Evolutionary conservation across 2,797 vertebrate genomes (phyloP).

Genomic region (Remorina albescens): DNA sequence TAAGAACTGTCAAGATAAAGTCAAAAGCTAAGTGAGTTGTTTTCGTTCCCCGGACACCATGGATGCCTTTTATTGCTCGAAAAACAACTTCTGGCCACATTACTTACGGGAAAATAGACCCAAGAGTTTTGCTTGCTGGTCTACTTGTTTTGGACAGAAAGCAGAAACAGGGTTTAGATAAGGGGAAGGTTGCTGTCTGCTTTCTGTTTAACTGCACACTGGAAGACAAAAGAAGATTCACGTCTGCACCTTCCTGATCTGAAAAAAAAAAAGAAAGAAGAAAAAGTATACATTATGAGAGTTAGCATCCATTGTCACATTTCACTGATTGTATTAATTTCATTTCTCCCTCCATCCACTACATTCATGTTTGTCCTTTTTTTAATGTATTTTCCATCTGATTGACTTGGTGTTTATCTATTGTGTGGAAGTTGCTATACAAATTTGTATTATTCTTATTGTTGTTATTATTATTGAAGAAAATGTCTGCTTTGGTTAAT

Average conservation of each 20-base stretch:
- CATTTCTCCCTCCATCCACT: no score
- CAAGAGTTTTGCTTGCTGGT: neutral
- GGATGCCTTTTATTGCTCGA: neutral
- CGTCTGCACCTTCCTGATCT: neutral
- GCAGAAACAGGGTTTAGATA: neutral
- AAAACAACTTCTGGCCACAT: neutral
- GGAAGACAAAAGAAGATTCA: neutral
- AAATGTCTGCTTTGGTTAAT: no score
- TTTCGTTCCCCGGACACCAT: neutral
- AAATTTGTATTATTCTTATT: no score
- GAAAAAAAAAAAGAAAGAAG: neutral
- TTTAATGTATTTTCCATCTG: no score
- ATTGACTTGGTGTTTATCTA: no score
- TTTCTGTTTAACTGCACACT: neutral
- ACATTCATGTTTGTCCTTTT: no score
- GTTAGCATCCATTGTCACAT: neutral
- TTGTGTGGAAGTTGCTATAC: no score
- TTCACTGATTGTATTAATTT: no score
- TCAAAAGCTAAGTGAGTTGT: neutral
- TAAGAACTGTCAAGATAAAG: neutral
- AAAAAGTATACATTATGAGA: no score
- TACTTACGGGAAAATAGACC: neutral
- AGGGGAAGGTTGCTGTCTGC: neutral
- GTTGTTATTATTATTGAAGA: no score
- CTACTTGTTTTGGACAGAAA: neutral